Evolutionary conservation across 2,113 vertebrate genomes (phyloP).

Genomic region (Lanius collurio): DNA sequence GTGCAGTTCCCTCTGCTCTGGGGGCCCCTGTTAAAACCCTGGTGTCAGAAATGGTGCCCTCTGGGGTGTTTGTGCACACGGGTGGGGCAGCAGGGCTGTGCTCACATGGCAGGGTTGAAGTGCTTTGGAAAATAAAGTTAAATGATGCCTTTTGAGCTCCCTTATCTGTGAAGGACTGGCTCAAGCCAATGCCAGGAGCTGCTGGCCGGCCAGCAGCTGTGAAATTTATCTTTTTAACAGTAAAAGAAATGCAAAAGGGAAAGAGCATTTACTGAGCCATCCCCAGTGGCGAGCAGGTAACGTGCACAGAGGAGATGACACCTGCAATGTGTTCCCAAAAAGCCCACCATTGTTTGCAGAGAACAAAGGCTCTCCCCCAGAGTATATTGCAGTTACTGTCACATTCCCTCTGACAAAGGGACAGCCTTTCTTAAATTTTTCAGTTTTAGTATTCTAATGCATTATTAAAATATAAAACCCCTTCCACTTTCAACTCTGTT

Average conservation of each 20-base stretch:
- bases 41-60: not conserved
- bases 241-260: not conserved
- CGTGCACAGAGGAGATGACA: not conserved
- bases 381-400: slow-evolving; percentile 48
- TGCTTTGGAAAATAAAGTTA: not conserved
- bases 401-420: slow-evolving; percentile 34
- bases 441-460: slow-evolving; percentile 37
- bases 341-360: slow-evolving; percentile 5
- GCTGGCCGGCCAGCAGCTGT: not conserved
- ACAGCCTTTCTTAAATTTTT: slow-evolving; percentile 38
- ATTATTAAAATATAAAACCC: slow-evolving; percentile 45
- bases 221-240: not conserved
- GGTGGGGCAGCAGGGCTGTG: not conserved
- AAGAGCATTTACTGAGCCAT: not conserved
- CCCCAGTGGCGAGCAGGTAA: not conserved
- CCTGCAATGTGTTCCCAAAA: not conserved
- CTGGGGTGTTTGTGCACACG: not conserved
- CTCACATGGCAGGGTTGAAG: not conserved
- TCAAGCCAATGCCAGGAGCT: not conserved
- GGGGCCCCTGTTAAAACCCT: not conserved
- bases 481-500: not conserved
- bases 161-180: not conserved
- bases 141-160: not conserved
- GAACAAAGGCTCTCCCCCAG: slow-evolving; percentile 47
- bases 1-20: not conserved